Conservation (phyloP, 1,140 invertebrate species). For the Pygmarrhopalites habei region DNA sequence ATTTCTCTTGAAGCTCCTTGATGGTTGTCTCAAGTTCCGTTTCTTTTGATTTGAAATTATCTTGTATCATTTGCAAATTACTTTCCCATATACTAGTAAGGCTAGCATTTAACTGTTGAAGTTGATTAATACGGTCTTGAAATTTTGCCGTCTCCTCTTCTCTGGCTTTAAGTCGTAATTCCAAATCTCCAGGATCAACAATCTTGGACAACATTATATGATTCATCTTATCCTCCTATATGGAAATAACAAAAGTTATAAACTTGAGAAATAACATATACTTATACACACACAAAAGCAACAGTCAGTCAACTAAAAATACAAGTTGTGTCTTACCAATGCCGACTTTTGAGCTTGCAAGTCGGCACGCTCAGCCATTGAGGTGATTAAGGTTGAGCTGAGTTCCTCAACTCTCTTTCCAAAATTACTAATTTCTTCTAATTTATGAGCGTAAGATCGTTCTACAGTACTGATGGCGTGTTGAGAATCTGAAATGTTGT, state of each 20-base stretch:
- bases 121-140: not conserved
- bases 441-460: not conserved
- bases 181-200: not conserved
- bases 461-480: slow-evolving; percentile 1
- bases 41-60: slow-evolving; percentile 6
- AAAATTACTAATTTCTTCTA: slow-evolving; percentile 5
- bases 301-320: not conserved
- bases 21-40: not conserved
- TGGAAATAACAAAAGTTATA: not conserved
- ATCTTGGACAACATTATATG: not conserved
- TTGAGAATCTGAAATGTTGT: slow-evolving; percentile 9
- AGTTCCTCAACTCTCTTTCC: not conserved
- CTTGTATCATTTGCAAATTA: not conserved
- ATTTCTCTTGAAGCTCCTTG: not conserved
- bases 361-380: not conserved
- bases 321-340: not conserved
- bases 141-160: slow-evolving; percentile 5
- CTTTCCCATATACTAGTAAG: not conserved
- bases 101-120: slow-evolving; percentile 13
- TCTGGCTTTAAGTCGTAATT: not conserved
- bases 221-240: not conserved
- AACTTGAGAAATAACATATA: not conserved
- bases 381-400: not conserved
- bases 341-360: not conserved
- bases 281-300: not conserved